A percentile compares a stretch with the other conserved stretches of the same genome.
Evolutionary conservation across 1,140 invertebrate species (phyloP).

Genomic region (Hypothenemus hampei): DNA sequence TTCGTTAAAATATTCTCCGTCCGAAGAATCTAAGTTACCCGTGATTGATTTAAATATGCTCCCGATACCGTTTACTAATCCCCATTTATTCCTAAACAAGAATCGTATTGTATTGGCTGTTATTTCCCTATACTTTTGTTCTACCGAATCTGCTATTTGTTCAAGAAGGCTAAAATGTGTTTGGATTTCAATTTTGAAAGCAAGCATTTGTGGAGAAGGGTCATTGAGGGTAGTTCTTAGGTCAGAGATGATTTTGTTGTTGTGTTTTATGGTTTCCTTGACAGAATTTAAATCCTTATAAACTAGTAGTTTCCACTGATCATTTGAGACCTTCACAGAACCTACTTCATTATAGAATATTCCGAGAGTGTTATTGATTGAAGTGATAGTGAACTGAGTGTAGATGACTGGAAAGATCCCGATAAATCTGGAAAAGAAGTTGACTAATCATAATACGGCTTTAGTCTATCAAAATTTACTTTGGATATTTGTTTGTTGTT

Average conservation of each 20-base stretch:
- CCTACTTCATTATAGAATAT: constrained; percentile 5
- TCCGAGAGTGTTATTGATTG: neutral
- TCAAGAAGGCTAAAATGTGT: constrained; percentile 8
- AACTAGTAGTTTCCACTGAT: constrained; percentile 23
- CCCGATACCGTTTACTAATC: neutral
- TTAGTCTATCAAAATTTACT: neutral
- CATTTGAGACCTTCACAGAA: constrained; percentile 16
- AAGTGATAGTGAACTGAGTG: constrained; percentile 6
- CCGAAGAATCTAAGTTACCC: constrained; percentile 26
- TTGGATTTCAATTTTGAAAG: neutral
- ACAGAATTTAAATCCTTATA: constrained; percentile 2
- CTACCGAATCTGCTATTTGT: constrained; percentile 2
- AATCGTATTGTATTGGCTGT: constrained; percentile 5
- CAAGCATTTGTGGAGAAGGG: neutral
- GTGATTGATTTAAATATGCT: constrained; percentile 9
- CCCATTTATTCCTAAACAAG: constrained; percentile 10
- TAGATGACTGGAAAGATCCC: constrained; percentile 1
- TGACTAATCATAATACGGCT: neutral
- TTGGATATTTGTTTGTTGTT: constrained; percentile 5
- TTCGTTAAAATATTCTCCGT: constrained; percentile 3
- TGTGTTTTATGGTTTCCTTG: neutral
- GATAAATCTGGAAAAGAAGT: constrained; percentile 13
- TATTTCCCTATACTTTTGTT: constrained; percentile 10
- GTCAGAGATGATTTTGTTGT: too few species aligned
- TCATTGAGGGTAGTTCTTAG: too few species aligned